A percentile compares a stretch with the other conserved stretches of the same genome.
Evolutionary conservation across 2,888 invertebrate species (phyloP).

Genomic region (Mesodorylaimus sp.): DNA sequence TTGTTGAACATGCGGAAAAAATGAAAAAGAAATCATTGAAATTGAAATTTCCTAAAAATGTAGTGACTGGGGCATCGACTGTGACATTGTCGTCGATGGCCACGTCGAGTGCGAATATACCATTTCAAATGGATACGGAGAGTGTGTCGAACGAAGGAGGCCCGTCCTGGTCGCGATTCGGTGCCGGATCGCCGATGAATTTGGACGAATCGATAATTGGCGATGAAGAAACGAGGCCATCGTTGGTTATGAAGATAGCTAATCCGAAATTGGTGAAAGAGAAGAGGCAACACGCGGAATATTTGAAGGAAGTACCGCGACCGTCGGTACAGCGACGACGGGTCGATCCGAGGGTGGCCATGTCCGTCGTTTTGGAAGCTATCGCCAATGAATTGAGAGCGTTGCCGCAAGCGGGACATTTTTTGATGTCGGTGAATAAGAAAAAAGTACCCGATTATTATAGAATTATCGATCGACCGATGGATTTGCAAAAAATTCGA

Average conservation of each 20-base stretch:
- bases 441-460: conserved; percentile 72
- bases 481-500: conserved; percentile 88
- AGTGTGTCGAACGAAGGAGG: no score
- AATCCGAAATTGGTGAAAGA: neutral
- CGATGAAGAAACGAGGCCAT: neutral
- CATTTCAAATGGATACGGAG: no score
- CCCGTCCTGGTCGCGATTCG: no score
- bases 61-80: conserved; percentile 35
- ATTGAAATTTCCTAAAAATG: conserved; percentile 56
- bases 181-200: neutral
- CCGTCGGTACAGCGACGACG: conserved; percentile 66
- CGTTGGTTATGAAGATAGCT: conserved; percentile 9
- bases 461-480: conserved; percentile 70
- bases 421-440: conserved; percentile 3
- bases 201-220: neutral
- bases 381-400: conserved; percentile 47
- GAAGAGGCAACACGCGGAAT: neutral
- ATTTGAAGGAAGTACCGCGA: neutral
- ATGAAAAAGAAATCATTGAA: conserved; percentile 44
- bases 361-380: conserved; percentile 71
- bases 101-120: no score
- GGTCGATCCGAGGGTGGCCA: conserved; percentile 73
- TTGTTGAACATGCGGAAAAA: conserved; percentile 45
- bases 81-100: neutral
- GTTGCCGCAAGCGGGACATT: conserved; percentile 28